Percentiles rank a stretch among this genome's conserved stretches.
These are phyloP conservation scores for Myrmecobius fasciatus DNA, from an alignment of 2,113 vertebrate species.

Conservation along the genomic window DNA sequence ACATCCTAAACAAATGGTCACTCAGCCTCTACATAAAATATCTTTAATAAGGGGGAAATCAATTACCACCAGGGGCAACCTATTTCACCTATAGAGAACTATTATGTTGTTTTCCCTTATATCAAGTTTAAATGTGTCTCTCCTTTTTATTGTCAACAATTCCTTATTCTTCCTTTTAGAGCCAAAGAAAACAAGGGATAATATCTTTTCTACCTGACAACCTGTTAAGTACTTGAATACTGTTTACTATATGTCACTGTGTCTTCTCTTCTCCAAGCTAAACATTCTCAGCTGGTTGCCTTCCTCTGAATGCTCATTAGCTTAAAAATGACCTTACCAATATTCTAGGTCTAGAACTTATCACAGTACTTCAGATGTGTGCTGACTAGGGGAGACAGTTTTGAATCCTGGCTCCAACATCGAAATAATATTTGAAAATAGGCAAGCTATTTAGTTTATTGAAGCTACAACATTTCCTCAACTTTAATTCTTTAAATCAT, in stretches of 20 bases:
- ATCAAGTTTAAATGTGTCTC: neutral
- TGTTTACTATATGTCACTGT: too few species aligned
- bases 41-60: neutral
- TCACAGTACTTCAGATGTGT: too few species aligned
- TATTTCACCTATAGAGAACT: neutral
- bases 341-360: too few species aligned
- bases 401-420: neutral
- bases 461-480: neutral
- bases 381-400: too few species aligned
- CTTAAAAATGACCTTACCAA: too few species aligned
- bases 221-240: too few species aligned
- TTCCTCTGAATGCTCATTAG: too few species aligned
- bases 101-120: neutral
- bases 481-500: neutral
- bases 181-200: too few species aligned
- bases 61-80: neutral
- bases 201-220: too few species aligned
- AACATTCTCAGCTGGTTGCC: too few species aligned
- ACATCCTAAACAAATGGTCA: neutral
- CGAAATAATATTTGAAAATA: neutral
- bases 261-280: too few species aligned
- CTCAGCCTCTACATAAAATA: neutral
- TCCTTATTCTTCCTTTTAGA: neutral
- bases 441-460: neutral
- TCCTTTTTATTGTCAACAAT: neutral